Base-by-base conservation (phyloP, 2,113 vertebrate genomes). In the Nothocercus julius region DNA sequence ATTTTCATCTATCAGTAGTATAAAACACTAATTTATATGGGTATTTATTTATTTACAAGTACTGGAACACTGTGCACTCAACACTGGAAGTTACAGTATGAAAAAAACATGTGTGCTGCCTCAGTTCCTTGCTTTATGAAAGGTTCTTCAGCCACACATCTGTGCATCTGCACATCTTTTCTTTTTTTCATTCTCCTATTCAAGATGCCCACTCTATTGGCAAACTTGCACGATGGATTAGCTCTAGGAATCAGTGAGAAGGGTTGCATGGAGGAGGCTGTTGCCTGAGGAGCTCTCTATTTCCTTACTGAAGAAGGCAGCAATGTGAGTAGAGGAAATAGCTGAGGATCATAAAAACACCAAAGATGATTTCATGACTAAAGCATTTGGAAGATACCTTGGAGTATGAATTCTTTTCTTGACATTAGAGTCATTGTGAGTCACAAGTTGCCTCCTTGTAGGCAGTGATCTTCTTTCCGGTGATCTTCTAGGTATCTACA, bases 401-500 rank as follows among this genome's bases (percentile, higher is more conserved):
- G 36, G 17, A 45, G 4, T n/a, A 42, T 72, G 24, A 67, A 15
- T 58, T 79, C 18, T 9, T 64, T 47, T 27, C 36, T 49, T 81
- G 8, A 45, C 45, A 78, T 84, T 84, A 11, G 67, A 75, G 30
- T 72, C 14, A 8, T 5, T 49, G 0, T 59, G 59, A 30, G 40
- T 25, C 47, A 66, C 53, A 24, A 81, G 22, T 13, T 64, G 32
- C 9, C 13, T 64, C 28, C 10, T 12, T 9, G 20, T 68, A 27
- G 36, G 36, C 36, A 36, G 36, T 36, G 36, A 36, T 36, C 36
- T 36, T 36, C 11, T 67, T 63, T 38, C 32, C 62, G 72, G 18
- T 76, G 16, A 3, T 64, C 34, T 59, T 78, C 36, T 72, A 84
- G 9, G 45, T 20, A 27, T 3, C 19, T 80, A 6, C 0, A 0